Conservation (phyloP, 1,140 invertebrate genomes). For the Neodiprion fabricii region DNA sequence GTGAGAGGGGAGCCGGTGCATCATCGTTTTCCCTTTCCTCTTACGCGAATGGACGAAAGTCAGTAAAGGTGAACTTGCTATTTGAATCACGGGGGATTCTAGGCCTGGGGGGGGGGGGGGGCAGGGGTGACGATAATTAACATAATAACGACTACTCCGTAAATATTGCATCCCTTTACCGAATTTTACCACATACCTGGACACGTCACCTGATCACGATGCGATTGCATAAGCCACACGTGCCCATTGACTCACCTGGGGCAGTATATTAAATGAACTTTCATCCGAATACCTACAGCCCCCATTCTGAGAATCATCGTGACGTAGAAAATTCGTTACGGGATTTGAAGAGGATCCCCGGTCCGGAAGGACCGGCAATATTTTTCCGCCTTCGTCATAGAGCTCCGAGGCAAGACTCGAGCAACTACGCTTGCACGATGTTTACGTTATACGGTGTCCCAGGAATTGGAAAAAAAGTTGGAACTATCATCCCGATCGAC, state of each 20-base stretch:
- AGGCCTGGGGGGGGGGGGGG: too few relatives aligned
- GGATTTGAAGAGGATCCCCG: background rate
- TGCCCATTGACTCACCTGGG: too few relatives aligned
- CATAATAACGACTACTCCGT: too few relatives aligned
- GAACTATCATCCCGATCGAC: slow-evolving; percentile 10
- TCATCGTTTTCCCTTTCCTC: too few relatives aligned
- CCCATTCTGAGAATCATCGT: background rate
- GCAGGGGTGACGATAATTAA: too few relatives aligned
- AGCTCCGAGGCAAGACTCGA: background rate
- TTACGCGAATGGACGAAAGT: too few relatives aligned
- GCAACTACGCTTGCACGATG: background rate
- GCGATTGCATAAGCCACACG: too few relatives aligned
- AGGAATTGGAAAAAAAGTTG: background rate
- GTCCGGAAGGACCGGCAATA: background rate
- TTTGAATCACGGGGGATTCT: too few relatives aligned
- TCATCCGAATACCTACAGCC: background rate
- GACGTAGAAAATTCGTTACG: background rate
- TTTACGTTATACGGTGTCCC: background rate
- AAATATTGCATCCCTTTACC: background rate
- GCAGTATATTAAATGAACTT: background rate
- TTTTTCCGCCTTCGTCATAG: slow-evolving; percentile 1
- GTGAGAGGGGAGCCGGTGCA: too few relatives aligned
- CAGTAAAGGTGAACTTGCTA: too few relatives aligned
- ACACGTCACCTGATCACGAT: too few relatives aligned
- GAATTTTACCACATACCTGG: background rate